Conservation (phyloP, 2,888 invertebrate species). For the Pheosia gnoma region DNA sequence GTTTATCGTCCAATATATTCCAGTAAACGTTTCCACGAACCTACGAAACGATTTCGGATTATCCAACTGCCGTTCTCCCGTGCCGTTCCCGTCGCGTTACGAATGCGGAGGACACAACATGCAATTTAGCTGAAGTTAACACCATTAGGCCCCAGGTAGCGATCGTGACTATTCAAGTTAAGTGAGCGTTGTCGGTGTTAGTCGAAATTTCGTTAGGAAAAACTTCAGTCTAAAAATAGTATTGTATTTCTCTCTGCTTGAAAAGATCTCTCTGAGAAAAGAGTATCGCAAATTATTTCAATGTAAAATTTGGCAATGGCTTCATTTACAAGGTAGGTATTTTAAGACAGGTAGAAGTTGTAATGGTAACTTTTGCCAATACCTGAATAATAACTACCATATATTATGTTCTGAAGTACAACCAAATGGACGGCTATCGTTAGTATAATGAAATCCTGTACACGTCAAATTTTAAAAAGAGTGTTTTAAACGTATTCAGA, state of each 20-base stretch:
- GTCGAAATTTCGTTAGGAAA: constrained; percentile 7
- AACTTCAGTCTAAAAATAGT: neutral
- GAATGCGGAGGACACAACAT: constrained; percentile 20
- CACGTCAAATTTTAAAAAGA: too few species aligned
- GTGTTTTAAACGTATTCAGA: too few species aligned
- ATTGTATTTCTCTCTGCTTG: neutral
- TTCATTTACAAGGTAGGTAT: too few species aligned
- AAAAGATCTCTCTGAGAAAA: neutral
- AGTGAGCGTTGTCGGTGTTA: constrained; percentile 31
- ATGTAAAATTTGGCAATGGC: too few species aligned
- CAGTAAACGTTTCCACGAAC: neutral
- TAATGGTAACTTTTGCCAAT: too few species aligned
- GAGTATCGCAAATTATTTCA: neutral
- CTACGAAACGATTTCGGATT: neutral
- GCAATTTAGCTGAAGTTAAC: constrained; percentile 40
- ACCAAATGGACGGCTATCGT: too few species aligned
- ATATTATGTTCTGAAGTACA: too few species aligned
- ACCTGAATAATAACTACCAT: too few species aligned
- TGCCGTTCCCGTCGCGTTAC: constrained; percentile 16
- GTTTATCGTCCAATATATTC: neutral
- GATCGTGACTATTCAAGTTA: constrained; percentile 51
- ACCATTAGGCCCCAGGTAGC: constrained; percentile 50
- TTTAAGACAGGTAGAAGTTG: too few species aligned
- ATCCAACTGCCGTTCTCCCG: constrained; percentile 2
- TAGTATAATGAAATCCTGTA: too few species aligned